A percentile compares a stretch with the other conserved stretches of the same genome.
These are phyloP conservation scores for Prunella himalayana DNA, from an alignment of 2,113 vertebrate genomes.

Conservation along the genomic window DNA sequence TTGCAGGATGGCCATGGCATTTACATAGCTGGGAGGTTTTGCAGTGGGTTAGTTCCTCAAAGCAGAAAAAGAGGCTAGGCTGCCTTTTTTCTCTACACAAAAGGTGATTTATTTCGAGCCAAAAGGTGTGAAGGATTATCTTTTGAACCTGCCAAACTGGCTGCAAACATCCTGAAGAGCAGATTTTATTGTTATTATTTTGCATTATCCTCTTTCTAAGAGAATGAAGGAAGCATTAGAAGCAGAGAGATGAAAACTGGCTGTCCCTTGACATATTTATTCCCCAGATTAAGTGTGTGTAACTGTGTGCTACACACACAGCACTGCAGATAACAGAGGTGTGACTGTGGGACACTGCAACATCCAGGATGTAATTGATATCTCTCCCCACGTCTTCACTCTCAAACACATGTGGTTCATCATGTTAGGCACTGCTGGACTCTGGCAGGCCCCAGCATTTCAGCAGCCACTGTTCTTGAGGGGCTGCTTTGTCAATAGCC, in stretches of 20 bases:
- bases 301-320: not conserved
- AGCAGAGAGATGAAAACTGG: not conserved
- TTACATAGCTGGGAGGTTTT: not conserved
- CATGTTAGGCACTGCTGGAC: not conserved
- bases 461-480: not conserved
- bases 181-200: not conserved
- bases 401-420: not conserved
- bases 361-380: not conserved
- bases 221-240: not conserved
- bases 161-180: slow-evolving; percentile 1
- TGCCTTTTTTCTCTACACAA: not conserved
- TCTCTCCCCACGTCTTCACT: not conserved
- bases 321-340: not conserved
- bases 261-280: not conserved
- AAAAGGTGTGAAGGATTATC: slow-evolving; percentile 33
- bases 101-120: slow-evolving; percentile 19
- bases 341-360: not conserved
- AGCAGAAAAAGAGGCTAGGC: not conserved
- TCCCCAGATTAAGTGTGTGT: not conserved
- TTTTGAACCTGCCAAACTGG: slow-evolving; percentile 7
- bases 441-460: not conserved
- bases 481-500: not conserved
- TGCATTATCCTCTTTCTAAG: not conserved
- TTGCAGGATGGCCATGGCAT: not conserved
- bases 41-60: not conserved